Base-by-base conservation (phyloP, 2,797 vertebrate species). In the Onychomys leucogaster region DNA sequence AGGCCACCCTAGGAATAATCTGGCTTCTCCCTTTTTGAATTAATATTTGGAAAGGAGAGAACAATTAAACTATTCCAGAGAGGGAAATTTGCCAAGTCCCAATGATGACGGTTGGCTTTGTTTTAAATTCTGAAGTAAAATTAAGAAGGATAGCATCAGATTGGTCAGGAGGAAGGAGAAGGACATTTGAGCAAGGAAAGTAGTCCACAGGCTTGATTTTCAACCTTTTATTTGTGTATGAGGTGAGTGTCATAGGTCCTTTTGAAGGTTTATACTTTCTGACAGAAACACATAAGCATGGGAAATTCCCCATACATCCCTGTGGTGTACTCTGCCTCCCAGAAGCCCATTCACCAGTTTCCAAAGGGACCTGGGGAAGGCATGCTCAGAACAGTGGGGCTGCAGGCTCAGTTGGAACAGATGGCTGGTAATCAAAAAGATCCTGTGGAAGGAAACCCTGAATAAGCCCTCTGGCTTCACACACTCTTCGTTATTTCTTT, bases 11-110 rank as follows among this genome's bases (percentile, higher is more conserved):
- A 93, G 95, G 71, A 97, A 95, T 88, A 83, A 49, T 89, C 77
- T 37, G 55, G 12, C 37, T 96, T 96, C 69, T 94, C 25, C 37
- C 6, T 49, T 65, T 93, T 96, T 75, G 91, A 82, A 84, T 89
- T 93, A 91, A 93, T 90, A 93, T 91, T 95, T 97, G 76, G 76
- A 94, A 94, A 96, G 69, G 87, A 89, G 52, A 89, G 71, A 96
- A 82, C 63, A 81, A 71, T 75, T 78, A 46, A 93, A 67, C 41
- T 77, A 3, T 37, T 65, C 32, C 49, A 95, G 67, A 89, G 90
- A 89, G 55, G 78, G 34, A 77, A 75, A 90, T 85, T 80, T 96
- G 19, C 23, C 52, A 49, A 57, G n/a, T 41, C 19, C 73, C 43
- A 17, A n/a, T 37, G 91, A 71, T 63, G 91, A 16, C 16, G 25